Evolutionary conservation across 2,113 vertebrate species (phyloP), one percentile per base, ranked within the genome.

Genomic region (Addax nasomaculatus): DNA sequence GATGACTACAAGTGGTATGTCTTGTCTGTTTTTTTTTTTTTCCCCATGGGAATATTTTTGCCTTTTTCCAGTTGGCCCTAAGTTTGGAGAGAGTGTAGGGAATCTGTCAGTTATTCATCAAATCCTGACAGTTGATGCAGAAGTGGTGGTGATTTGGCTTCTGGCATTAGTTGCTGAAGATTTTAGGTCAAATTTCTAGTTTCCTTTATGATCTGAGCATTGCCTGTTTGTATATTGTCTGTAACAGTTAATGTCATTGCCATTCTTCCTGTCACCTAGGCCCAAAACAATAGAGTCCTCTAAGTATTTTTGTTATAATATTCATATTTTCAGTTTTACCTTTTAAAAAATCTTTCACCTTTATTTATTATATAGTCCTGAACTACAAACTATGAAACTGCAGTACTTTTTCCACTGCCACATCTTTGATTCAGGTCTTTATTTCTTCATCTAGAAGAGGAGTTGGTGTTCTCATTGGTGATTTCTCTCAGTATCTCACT

Each of bases 1-100:
- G 16, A 51, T 55, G 62, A 79, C 2, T 4, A 23, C 6, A 87
- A 36, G 0, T 7, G 2, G 0, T 2, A 13, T 62, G 15, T 49
- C 14, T 8, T 58, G 9, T 33, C 36, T 57, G 16, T 36, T 36
- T 79, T n/a, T 11, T n/a, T 51, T 21, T 13, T 27, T n/a, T 83
- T 3, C 36, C 36, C 53, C 7, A 49, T n/a, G 21, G 23, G 33
- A 70, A 2, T 7, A 39, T 81, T 33, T 55, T 55, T 85, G 45
- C 0, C 21, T 86, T 88, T 89, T 19, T 85, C 43, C 5, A 36
- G 12, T 67, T 51, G 92, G 14, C 21, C 39, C 47, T 45, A 91
- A 87, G 3, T 57, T 49, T 78, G 14, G 25, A 16, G 17, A 57
- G 49, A 83, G 8, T n/a, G 3, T 57, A 62, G n/a, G 25, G 8